Evolutionary conservation across 2,888 invertebrate species (phyloP), one percentile per base, ranked within the genome.

Genomic region (Heteromurus nitidus): DNA sequence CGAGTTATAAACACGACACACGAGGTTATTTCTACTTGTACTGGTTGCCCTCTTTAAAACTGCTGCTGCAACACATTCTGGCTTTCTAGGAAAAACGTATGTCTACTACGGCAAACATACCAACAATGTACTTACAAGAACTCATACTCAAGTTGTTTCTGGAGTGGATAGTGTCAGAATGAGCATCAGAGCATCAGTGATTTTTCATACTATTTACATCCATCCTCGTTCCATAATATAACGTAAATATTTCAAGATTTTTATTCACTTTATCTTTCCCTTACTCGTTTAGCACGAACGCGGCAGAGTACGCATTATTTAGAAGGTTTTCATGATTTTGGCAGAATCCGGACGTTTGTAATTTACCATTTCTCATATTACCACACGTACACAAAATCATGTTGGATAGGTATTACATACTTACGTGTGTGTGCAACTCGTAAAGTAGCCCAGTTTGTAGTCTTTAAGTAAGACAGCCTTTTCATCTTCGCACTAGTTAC

Each of bases 261-360:
- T 47, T 47, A 11, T n/a, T 47, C n/a, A 13, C 47, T 47, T 47
- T 36, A 36, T 36, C 47, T 47, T 16, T 47, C 47, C 11, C n/a
- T n/a, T 36, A 55, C 36, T 36, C 42, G 18, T 47, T 13, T 47
- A n/a, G 47, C 47, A 47, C 3, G n/a, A 47, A n/a, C n/a, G n/a
- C n/a, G n/a, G n/a, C n/a, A n/a, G n/a, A n/a, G n/a, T n/a, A n/a
- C n/a, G n/a, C n/a, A 47, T 47, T 47, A 47, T 47, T 47, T 47
- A 47, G 47, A 16, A 16, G 47, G 28, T 67, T 65, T 44, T 42
- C 65, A 47, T 30, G 68, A 50, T 68, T 53, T 68, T 65, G 68
- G 30, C 53, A 68, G 28, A 47, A 18, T n/a, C 68, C 68, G 50
- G 68, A 68, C 68, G 20, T 22, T 30, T 22, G 26, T 53, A 50